Base-by-base conservation (phyloP, 1,140 invertebrate species). In the Eupeodes corollae region DNA sequence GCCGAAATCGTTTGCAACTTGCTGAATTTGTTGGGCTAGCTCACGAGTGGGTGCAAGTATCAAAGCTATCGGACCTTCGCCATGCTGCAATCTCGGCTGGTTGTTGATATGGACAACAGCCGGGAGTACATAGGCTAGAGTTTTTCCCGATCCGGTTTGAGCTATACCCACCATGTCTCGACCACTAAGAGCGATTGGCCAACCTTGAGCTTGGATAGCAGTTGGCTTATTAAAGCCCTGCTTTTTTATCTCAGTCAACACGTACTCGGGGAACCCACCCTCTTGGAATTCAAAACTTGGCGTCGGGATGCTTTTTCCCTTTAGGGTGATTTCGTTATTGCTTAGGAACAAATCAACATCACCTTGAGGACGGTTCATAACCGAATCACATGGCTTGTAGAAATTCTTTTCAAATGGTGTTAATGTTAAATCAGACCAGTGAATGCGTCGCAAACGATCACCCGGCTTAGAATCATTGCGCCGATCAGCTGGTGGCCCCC, bases 21-120 rank as follows among this genome's bases (percentile, higher is more conserved):
- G 86, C 68, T 96, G 88, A 53, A 98, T 97, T 72, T 98, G 94
- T 67, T 97, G 92, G 3, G 94, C 94, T 43, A 98, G 72, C 71
- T 98, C 94, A 63, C 94, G 77, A 3, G 94, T 98, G 6, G 94
- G 94, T 9, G 93, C 91, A 37, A 98, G 68, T 5, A 98, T 86
- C 30, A 98, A 68, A 30, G 87, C 89, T 53, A 95, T 88, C 14
- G 91, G 91, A 21, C 91, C 91, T 46, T 37, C 35, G 9, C 86
- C 86, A 51, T 82, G 70, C 52, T 78, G 75, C 30, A 93, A 72
- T 56, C 85, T 81, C 15, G 87, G 82, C 59, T 98, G 92, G 68
- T 90, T 79, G 57, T 90, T 91, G 37, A 95, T 95, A 59, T 98
- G 94, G 34, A 98, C 86, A 60, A 97, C 90, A 6, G 84, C 84